Conservation (phyloP, 2,888 invertebrate species). For the Octonoba sinensis region DNA sequence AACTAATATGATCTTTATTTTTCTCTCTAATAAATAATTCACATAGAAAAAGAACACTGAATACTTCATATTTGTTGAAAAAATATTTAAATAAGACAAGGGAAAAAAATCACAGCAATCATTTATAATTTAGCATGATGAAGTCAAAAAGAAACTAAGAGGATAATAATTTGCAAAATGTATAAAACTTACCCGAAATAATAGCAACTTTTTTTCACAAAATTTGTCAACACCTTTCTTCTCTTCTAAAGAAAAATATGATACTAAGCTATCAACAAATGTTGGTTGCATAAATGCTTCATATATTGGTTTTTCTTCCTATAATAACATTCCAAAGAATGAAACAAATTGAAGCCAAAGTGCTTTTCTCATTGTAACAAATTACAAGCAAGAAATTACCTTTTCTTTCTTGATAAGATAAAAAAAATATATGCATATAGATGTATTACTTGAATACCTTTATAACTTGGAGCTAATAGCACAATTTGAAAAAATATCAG, state of each 20-base stretch:
- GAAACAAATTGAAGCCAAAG: not conserved
- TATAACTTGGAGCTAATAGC: too few species aligned
- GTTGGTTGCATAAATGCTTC: constrained; percentile 79
- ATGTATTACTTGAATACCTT: too few species aligned
- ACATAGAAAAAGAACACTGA: too few species aligned
- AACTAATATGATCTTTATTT: too few species aligned
- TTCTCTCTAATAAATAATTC: too few species aligned
- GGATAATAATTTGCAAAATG: not conserved
- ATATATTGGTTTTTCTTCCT: constrained; percentile 77
- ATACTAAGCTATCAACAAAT: constrained; percentile 80
- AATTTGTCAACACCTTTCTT: constrained; percentile 89
- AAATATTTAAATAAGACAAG: too few species aligned
- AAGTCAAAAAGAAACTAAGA: not conserved
- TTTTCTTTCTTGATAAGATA: too few species aligned
- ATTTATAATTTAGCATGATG: not conserved
- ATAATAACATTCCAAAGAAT: constrained; percentile 5
- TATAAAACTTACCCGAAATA: constrained; percentile 79
- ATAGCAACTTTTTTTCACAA: constrained; percentile 77
- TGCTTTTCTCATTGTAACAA: too few species aligned
- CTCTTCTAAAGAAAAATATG: constrained; percentile 84
- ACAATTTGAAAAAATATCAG: too few species aligned
- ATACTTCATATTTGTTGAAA: too few species aligned
- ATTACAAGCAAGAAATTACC: too few species aligned
- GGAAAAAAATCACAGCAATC: not conserved
- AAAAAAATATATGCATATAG: too few species aligned